Conservation (phyloP, 2,888 invertebrate species). For the Hedychridium roseum region DNA sequence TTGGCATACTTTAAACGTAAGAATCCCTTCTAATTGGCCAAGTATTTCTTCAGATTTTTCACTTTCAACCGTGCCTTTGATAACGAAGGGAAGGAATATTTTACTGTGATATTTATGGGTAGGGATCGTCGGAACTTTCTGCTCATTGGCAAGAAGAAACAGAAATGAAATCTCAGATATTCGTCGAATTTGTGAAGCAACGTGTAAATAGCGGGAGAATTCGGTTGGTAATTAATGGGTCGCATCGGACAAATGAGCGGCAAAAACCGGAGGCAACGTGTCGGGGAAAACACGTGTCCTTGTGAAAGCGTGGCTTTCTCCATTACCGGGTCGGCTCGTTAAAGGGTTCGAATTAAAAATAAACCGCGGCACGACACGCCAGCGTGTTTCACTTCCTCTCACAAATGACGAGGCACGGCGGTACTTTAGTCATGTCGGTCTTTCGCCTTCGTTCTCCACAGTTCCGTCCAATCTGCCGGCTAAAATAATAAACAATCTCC, state of each 20-base stretch:
- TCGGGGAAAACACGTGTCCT: constrained; percentile 13
- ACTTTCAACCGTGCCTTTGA: too few species aligned
- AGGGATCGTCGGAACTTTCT: too few species aligned
- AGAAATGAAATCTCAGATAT: not conserved
- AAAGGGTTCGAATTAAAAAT: constrained; percentile 32
- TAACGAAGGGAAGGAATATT: too few species aligned
- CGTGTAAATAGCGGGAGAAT: constrained; percentile 15
- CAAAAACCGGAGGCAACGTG: constrained; percentile 16
- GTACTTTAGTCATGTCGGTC: not conserved
- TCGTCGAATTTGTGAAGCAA: constrained; percentile 15
- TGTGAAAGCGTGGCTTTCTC: constrained; percentile 25
- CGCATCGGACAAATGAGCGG: constrained; percentile 35
- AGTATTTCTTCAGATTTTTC: too few species aligned
- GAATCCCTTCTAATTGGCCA: too few species aligned
- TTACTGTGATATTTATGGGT: too few species aligned
- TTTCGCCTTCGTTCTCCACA: constrained; percentile 4
- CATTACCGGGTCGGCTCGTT: constrained; percentile 23
- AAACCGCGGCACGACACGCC: constrained; percentile 21
- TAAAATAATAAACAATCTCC: too few species aligned
- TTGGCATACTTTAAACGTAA: too few species aligned
- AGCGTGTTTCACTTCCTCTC: constrained; percentile 9
- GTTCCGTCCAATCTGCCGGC: too few species aligned
- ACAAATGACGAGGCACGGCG: constrained; percentile 12
- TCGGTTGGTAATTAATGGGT: constrained; percentile 36
- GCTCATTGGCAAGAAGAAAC: not conserved